Base-by-base conservation (phyloP, 1,140 invertebrate species). In the Cataglyphis hispanica region DNA sequence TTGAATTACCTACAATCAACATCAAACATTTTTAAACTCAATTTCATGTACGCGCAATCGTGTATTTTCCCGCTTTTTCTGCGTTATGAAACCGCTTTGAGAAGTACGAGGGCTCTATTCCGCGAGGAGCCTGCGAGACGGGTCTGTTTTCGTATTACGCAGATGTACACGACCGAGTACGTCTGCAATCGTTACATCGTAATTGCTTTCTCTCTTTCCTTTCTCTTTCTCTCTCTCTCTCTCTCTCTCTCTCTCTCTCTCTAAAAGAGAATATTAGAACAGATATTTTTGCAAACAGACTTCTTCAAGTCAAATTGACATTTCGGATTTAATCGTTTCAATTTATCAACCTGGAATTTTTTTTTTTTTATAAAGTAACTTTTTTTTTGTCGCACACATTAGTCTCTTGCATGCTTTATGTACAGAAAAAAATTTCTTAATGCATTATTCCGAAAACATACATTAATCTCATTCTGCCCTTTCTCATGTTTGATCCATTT, bases 11-110 rank as follows among this genome's bases (percentile, higher is more conserved):
- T 90, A 91, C 88, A 92, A 94, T 94, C 92, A 91, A 93, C 91
- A 92, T 94, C 90, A 93, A 94, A 93, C 91, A 92, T 93, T 93
- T 93, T 93, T 92, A 89, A 92, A 93, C 89, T 93, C 90, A 92
- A 92, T 93, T 92, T 89, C 87, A 89, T 91, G 86, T 84, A 91
- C 90, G 87, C 86, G 76, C 85, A 91, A 84, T 86, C 86, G 86
- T 81, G 84, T 86, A 84, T 87, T 85, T 85, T 64, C 84, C 70
- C 69, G 80, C 84, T 92, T 88, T 87, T 89, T 91, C 86, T 88
- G 69, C 85, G 87, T 89, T 90, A 86, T 88, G 74, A 76, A 90
- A 88, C 72, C 89, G 85, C 87, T 89, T 87, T 89, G 58, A 75
- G 77, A 83, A 81, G 78, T 84, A 75, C 89, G 74, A 69, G 63